A percentile compares a stretch with the other conserved stretches of the same genome.
phyloP scores from a whole-genome alignment of 2,797 vertebrate species.

The Oryzias sinensis region DNA sequence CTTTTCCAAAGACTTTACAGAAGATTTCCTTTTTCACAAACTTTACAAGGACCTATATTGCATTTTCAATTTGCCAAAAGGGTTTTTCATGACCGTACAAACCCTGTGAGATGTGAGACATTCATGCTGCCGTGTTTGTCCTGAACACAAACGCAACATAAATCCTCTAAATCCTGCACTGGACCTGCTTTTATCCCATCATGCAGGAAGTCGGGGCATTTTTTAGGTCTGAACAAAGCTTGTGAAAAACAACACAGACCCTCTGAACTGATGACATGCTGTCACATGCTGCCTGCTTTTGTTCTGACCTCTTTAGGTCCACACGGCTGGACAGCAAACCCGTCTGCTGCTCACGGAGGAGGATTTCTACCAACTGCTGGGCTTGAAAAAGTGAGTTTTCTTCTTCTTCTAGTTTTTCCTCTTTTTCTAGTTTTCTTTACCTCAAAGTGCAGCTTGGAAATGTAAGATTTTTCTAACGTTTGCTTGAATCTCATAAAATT shows the following conservation, averaged over 20 bases:
- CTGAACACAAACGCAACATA: slow-evolving; percentile 33
- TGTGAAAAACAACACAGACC: slow-evolving; percentile 60
- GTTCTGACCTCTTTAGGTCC: slow-evolving; percentile 16
- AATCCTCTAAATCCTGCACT: slow-evolving; percentile 57
- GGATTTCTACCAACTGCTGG: background rate
- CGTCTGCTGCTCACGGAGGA: slow-evolving; percentile 5
- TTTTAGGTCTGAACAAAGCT: slow-evolving; percentile 58
- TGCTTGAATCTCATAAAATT: no score
- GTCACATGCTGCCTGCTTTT: slow-evolving; percentile 17
- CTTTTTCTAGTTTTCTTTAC: background rate
- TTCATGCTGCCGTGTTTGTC: slow-evolving; percentile 11
- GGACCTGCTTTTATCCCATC: slow-evolving; percentile 47
- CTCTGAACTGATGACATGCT: slow-evolving; percentile 33
- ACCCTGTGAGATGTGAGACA: background rate
- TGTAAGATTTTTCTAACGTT: background rate
- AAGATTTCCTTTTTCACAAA: no score
- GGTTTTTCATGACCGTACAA: no score
- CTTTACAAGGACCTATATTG: no score
- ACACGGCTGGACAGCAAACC: slow-evolving; percentile 1
- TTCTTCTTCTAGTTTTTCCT: no score
- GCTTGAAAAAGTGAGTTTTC: slow-evolving; percentile 37
- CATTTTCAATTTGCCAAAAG: no score
- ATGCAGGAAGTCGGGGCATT: slow-evolving; percentile 56
- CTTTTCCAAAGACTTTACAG: no score
- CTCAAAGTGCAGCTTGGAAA: background rate